These are phyloP conservation scores for Camponotus vicinus DNA, from an alignment of 1,140 invertebrate species.

Conservation along the genomic window DNA sequence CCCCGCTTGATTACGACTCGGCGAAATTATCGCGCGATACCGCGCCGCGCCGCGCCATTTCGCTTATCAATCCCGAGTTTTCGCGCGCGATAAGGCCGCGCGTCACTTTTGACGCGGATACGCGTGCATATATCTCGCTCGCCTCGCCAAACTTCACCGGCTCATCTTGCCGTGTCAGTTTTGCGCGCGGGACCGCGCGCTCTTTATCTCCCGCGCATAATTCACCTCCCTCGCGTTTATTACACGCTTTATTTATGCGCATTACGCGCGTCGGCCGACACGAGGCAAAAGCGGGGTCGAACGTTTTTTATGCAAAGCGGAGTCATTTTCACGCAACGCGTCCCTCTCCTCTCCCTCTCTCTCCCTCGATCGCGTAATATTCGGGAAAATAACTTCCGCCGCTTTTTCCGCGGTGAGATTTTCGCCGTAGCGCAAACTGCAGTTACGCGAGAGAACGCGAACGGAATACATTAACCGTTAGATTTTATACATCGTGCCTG, in stretches of 20 bases:
- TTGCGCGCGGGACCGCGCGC: background rate
- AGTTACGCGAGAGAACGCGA: slow-evolving; percentile 35
- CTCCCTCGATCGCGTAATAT: slow-evolving; percentile 54
- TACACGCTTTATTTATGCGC: slow-evolving; percentile 57
- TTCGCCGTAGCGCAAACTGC: slow-evolving; percentile 39
- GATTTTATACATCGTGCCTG: slow-evolving; percentile 17
- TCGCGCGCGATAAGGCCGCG: slow-evolving; percentile 14
- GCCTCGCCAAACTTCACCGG: no score
- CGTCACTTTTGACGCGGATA: background rate
- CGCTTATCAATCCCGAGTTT: slow-evolving; percentile 42
- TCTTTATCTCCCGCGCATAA: slow-evolving; percentile 58
- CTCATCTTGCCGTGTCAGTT: slow-evolving; percentile 20
- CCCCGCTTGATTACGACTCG: background rate
- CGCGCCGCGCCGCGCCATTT: background rate
- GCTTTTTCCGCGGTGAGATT: slow-evolving; percentile 37
- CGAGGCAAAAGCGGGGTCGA: background rate
- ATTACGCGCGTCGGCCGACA: slow-evolving; percentile 25
- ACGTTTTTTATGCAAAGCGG: slow-evolving; percentile 54
- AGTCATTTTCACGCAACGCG: slow-evolving; percentile 41
- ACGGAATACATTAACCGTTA: slow-evolving; percentile 53
- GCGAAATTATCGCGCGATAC: slow-evolving; percentile 26
- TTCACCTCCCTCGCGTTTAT: slow-evolving; percentile 52
- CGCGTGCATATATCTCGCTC: background rate
- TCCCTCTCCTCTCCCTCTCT: background rate
- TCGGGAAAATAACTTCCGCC: slow-evolving; percentile 54